Conservation (phyloP, 92 coral and sea anemone genomes). For the Metridium senile region DNA sequence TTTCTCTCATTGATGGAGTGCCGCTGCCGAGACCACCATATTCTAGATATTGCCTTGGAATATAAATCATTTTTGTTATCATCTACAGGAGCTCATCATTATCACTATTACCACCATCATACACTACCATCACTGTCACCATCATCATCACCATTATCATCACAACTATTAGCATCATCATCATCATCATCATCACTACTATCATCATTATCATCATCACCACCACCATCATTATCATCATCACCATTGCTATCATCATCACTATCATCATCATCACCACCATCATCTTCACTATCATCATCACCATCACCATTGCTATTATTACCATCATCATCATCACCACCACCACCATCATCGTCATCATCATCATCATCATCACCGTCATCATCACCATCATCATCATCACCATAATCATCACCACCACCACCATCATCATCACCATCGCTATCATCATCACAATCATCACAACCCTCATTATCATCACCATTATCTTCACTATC, state of each 20-base stretch:
- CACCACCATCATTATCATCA: conserved; percentile 31
- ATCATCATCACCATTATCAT: conserved; percentile 15
- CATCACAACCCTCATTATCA: background rate
- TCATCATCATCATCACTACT: conserved; percentile 10
- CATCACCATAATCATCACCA: background rate
- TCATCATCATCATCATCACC: too few species aligned
- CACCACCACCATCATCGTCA: background rate
- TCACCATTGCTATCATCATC: conserved; percentile 15
- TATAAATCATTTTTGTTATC: background rate
- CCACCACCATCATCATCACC: too few species aligned
- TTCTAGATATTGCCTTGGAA: conserved; percentile 68
- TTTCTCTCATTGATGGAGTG: conserved; percentile 69
- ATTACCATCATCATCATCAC: too few species aligned
- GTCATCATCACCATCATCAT: background rate
- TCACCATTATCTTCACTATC: too few species aligned
- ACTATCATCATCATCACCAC: conserved; percentile 15
- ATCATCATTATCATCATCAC: background rate
- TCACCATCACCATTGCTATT: background rate
- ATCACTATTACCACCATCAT: conserved; percentile 3
- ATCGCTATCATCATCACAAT: conserved; percentile 4
- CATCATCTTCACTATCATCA: background rate
- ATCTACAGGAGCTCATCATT: background rate
- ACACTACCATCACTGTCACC: background rate
- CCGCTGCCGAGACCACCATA: conserved; percentile 85
- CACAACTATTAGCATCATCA: too few species aligned